Evolutionary conservation across 2,797 vertebrate species (phyloP).

Genomic region (Bufotes viridis): DNA sequence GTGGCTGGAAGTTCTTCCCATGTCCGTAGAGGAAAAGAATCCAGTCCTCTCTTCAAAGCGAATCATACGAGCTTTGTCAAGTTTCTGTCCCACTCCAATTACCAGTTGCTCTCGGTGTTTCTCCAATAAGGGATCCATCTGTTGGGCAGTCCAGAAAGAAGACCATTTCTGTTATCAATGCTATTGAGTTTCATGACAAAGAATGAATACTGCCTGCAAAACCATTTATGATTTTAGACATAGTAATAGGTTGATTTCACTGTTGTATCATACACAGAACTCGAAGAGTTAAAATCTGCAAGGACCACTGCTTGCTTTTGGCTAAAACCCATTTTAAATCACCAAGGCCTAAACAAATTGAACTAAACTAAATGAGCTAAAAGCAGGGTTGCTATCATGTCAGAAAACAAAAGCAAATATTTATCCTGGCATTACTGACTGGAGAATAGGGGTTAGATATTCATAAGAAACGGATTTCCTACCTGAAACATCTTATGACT

Average conservation of each 20-base stretch:
- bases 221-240: not conserved
- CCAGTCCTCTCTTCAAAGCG: conserved; percentile 95
- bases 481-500: conserved; percentile 96
- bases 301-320: conserved; percentile 8
- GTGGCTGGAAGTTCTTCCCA: conserved; percentile 96
- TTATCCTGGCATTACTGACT: conserved; percentile 74
- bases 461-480: conserved; percentile 70
- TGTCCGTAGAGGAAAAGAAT: conserved; percentile 94
- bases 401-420: conserved; percentile 74
- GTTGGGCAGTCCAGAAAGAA: not conserved
- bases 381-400: conserved; percentile 70
- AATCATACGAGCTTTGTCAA: conserved; percentile 97
- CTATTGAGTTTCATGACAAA: not conserved
- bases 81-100: conserved; percentile 87
- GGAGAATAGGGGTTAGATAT: conserved; percentile 68
- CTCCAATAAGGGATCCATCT: conserved; percentile 92
- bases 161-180: not conserved
- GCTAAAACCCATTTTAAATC: conserved; percentile 41
- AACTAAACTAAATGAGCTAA: conserved; percentile 47
- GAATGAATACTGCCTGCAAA: not conserved
- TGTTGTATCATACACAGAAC: not conserved
- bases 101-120: conserved; percentile 91
- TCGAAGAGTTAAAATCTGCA: conserved; percentile 1
- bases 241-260: not conserved
- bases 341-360: conserved; percentile 22